A percentile compares a stretch with the other conserved stretches of the same genome.
These are phyloP conservation scores for Solenopsis fugax DNA, from an alignment of 1,140 invertebrate species.

Conservation along the genomic window DNA sequence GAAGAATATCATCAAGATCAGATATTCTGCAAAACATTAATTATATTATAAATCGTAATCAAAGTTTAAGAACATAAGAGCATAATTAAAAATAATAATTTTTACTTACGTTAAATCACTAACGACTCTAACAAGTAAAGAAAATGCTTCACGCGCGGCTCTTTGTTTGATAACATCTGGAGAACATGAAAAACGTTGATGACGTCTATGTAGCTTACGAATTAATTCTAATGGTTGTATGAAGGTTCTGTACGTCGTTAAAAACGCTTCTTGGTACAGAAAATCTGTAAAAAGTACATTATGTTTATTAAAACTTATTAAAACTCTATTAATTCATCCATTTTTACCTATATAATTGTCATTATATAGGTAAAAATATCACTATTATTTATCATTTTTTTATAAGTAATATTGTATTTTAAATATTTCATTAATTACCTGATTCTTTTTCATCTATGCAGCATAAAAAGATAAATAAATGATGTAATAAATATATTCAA, in stretches of 20 bases:
- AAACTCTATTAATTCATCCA: neutral
- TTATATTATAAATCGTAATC: neutral
- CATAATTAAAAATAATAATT: neutral
- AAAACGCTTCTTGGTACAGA: constrained; percentile 98
- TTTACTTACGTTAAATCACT: constrained; percentile 96
- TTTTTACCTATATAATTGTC: neutral
- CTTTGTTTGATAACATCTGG: constrained; percentile 91
- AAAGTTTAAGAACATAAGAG: neutral
- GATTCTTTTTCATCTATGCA: constrained; percentile 87
- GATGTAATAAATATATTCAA: constrained; percentile 50
- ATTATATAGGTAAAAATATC: too few relatives aligned
- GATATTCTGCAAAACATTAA: constrained; percentile 89
- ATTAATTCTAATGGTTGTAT: constrained; percentile 95
- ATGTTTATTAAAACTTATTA: neutral
- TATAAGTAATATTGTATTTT: neutral
- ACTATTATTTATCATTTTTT: neutral
- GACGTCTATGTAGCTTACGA: constrained; percentile 94
- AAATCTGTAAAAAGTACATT: constrained; percentile 89
- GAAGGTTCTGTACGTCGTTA: constrained; percentile 98
- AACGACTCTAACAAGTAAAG: constrained; percentile 96
- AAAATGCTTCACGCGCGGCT: constrained; percentile 94
- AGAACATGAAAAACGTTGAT: constrained; percentile 93
- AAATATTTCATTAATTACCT: constrained; percentile 81
- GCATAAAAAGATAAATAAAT: constrained; percentile 70
- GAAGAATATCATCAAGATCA: constrained; percentile 92